Conservation (phyloP, 2,797 vertebrate species). For the Thripadectes ignobilis region DNA sequence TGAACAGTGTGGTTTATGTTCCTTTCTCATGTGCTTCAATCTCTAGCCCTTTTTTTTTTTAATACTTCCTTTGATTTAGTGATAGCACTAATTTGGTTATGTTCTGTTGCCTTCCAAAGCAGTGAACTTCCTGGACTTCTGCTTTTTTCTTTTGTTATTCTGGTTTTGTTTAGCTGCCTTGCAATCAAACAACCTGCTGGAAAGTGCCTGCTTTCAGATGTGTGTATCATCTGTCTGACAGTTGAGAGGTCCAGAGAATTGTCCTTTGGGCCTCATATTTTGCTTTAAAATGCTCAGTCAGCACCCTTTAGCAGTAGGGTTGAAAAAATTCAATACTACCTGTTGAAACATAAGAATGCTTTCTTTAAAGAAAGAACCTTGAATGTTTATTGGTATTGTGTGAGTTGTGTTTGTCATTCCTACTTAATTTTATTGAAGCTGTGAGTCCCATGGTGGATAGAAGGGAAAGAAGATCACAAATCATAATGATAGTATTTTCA, state of each 20-base stretch:
- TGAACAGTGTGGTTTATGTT: accelerated
- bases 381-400: not conserved
- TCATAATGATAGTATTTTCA: not conserved
- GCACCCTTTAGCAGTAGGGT: not conserved
- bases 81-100: not conserved
- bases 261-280: not conserved
- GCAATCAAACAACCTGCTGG: not conserved
- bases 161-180: not conserved
- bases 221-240: not conserved
- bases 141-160: not conserved
- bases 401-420: not conserved
- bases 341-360: not conserved
- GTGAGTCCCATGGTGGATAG: not conserved
- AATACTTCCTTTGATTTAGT: not conserved
- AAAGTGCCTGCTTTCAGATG: not conserved
- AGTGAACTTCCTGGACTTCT: not conserved
- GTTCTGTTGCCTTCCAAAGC: not conserved
- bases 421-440: not conserved
- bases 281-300: not conserved
- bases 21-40: not conserved
- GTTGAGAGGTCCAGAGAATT: not conserved
- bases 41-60: not conserved
- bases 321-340: not conserved
- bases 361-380: not conserved
- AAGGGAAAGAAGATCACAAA: not conserved